Percentiles rank a stretch among this genome's conserved stretches.
phyloP scores from a whole-genome alignment of 2,888 invertebrate species.

The Habroteleia sp. region DNA sequence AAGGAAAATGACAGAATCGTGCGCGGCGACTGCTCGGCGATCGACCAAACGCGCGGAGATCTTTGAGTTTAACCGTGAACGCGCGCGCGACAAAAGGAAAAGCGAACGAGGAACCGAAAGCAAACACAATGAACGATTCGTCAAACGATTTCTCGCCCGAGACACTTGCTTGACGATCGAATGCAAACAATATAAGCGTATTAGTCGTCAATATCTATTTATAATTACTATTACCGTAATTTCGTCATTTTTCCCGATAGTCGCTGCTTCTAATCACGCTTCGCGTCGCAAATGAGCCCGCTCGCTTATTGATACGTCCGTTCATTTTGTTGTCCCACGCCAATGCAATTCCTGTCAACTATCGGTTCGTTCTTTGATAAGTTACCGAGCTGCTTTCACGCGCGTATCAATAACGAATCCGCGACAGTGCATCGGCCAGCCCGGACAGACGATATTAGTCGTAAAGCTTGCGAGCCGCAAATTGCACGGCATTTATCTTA shows the following conservation, averaged over 20 bases:
- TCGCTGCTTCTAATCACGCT: constrained; percentile 62
- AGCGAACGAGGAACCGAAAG: constrained; percentile 2
- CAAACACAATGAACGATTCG: too few species aligned
- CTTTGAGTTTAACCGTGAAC: constrained; percentile 18
- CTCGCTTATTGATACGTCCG: constrained; percentile 27
- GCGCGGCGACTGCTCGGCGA: constrained; percentile 62
- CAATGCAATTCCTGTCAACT: background rate
- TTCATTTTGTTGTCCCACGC: background rate
- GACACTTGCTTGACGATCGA: constrained; percentile 27
- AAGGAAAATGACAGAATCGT: constrained; percentile 60
- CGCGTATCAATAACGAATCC: constrained; percentile 13
- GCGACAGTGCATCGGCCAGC: background rate
- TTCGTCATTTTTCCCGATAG: constrained; percentile 55
- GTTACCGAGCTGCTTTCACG: too few species aligned
- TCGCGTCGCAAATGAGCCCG: constrained; percentile 53
- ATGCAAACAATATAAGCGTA: constrained; percentile 46
- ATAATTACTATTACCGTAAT: constrained; percentile 34
- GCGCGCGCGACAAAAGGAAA: background rate
- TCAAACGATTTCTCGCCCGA: constrained; percentile 40
- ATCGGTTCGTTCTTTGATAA: constrained; percentile 9
- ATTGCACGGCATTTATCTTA: constrained; percentile 27
- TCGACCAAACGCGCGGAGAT: constrained; percentile 47
- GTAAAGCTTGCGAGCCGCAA: constrained; percentile 29
- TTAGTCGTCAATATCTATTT: constrained; percentile 46
- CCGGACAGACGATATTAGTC: background rate